A percentile compares a stretch with the other conserved stretches of the same genome.
Evolutionary conservation across 2,797 vertebrate genomes (phyloP).

Genomic region (Poecilia gillii): DNA sequence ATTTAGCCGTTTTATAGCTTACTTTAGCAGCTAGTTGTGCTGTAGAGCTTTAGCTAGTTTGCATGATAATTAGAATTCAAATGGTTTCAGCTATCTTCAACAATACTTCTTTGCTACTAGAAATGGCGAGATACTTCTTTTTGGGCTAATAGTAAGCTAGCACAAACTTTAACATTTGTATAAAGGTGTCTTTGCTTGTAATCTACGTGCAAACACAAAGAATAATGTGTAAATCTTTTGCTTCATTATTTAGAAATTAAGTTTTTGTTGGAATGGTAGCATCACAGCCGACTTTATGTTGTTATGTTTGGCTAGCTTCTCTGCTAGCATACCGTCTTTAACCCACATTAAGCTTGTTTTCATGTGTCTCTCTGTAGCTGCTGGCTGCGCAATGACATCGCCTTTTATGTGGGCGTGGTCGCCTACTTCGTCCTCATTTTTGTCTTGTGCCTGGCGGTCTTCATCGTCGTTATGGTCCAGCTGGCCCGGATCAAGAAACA

Average conservation of each 20-base stretch:
- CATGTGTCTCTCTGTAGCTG: slow-evolving; percentile 78
- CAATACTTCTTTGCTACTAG: too few species aligned
- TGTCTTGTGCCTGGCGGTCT: slow-evolving; percentile 87
- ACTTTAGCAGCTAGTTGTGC: neutral
- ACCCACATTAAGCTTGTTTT: neutral
- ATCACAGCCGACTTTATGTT: neutral
- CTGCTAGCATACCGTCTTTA: neutral
- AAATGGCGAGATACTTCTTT: too few species aligned
- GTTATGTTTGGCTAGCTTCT: neutral
- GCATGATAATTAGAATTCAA: neutral
- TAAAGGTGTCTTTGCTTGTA: too few species aligned
- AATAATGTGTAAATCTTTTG: too few species aligned
- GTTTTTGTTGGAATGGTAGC: neutral
- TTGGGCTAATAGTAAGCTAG: too few species aligned
- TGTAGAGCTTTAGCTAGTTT: neutral
- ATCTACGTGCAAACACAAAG: too few species aligned
- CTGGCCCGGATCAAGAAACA: slow-evolving; percentile 92
- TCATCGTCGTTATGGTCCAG: slow-evolving; percentile 92
- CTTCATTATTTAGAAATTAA: neutral
- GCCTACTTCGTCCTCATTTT: slow-evolving; percentile 92
- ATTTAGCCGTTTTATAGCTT: neutral
- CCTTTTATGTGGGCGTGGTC: slow-evolving; percentile 92
- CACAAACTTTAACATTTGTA: too few species aligned
- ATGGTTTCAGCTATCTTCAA: too few species aligned
- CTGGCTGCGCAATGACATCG: slow-evolving; percentile 87